Conservation (phyloP, 2,888 invertebrate species). For the Cetonia aurata region DNA sequence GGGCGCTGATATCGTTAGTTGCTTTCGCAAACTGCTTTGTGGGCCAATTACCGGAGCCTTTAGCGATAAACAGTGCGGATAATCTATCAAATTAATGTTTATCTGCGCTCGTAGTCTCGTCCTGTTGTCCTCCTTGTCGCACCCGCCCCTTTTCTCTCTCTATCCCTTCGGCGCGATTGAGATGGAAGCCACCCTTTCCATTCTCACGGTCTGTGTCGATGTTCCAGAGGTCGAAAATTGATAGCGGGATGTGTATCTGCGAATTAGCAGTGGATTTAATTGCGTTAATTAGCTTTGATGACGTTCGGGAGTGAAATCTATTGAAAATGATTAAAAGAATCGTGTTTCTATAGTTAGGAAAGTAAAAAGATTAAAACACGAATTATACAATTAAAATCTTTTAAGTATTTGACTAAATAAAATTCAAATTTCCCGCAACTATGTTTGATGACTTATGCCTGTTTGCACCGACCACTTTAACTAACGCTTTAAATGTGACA, state of each 20-base stretch:
- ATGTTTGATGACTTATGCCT: no score
- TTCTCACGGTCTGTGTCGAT: slow-evolving; percentile 25
- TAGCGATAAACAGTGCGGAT: slow-evolving; percentile 66
- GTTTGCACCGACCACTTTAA: no score
- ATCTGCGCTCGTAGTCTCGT: slow-evolving; percentile 42
- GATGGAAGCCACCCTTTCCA: slow-evolving; percentile 3
- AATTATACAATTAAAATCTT: no score
- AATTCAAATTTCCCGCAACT: no score
- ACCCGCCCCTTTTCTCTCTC: background rate
- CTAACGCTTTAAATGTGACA: no score
- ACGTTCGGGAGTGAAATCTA: no score
- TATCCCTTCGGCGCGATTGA: background rate
- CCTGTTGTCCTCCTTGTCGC: background rate
- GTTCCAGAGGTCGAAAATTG: slow-evolving; percentile 30
- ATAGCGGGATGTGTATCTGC: background rate
- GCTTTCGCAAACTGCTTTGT: slow-evolving; percentile 57
- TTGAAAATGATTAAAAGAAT: no score
- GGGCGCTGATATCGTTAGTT: slow-evolving; percentile 57
- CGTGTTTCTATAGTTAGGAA: no score
- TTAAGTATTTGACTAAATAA: no score
- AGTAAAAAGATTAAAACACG: no score
- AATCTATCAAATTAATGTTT: slow-evolving; percentile 64
- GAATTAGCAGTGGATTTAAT: slow-evolving; percentile 22
- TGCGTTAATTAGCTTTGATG: slow-evolving; percentile 18
- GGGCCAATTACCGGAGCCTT: slow-evolving; percentile 62